Percentiles rank a stretch among this genome's conserved stretches.
phyloP scores from a whole-genome alignment of 1,140 invertebrate species.

The Colletes gigas region DNA sequence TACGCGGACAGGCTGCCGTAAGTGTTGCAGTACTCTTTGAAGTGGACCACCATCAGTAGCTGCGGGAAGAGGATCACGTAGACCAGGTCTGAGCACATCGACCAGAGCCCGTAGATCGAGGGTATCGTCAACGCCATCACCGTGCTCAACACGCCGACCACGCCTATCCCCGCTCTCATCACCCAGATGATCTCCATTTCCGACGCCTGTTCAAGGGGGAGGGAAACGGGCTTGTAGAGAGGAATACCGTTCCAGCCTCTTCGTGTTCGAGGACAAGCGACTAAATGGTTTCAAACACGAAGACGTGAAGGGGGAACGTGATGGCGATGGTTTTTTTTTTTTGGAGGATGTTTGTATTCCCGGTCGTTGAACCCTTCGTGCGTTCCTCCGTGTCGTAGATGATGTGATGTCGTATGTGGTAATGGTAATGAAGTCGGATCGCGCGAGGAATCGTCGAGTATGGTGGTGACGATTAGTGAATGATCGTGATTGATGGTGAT shows the following conservation, averaged over 20 bases:
- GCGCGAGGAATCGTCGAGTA: too few relatives aligned
- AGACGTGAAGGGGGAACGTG: background rate
- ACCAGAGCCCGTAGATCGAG: conserved; percentile 98
- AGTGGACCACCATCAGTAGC: conserved; percentile 98
- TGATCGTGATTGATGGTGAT: background rate
- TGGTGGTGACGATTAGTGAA: background rate
- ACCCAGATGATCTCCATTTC: conserved; percentile 99
- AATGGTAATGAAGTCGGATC: background rate
- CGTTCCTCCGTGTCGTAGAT: too few relatives aligned
- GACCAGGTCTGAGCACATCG: conserved; percentile 97
- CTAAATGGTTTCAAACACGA: background rate
- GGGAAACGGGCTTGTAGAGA: conserved; percentile 34
- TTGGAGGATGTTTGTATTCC: too few relatives aligned
- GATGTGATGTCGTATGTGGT: background rate
- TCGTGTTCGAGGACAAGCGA: background rate
- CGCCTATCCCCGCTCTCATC: conserved; percentile 95
- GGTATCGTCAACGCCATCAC: conserved; percentile 97
- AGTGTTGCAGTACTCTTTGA: conserved; percentile 96
- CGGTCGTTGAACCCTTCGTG: too few relatives aligned
- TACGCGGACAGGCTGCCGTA: conserved; percentile 97
- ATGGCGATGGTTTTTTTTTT: too few relatives aligned
- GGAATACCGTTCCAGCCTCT: conserved; percentile 5
- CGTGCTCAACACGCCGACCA: conserved; percentile 96
- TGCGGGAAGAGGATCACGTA: conserved; percentile 99
- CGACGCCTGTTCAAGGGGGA: conserved; percentile 85